Base-by-base conservation (phyloP, 2,113 vertebrate genomes). In the Trematomus loennbergii region DNA sequence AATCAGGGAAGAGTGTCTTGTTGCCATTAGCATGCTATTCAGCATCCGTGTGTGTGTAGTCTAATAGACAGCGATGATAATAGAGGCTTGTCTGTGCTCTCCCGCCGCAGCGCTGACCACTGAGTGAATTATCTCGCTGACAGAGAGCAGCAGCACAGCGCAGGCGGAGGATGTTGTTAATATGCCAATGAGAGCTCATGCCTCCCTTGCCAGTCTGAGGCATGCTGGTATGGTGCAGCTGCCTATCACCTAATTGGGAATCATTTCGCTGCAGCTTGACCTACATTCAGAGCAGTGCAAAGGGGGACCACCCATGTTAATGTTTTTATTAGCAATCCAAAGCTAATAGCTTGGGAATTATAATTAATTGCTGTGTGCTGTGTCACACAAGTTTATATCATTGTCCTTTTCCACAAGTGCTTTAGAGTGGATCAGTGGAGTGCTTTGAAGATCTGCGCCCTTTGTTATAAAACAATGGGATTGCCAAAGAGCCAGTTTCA, bases 71-170 rank as follows among this genome's bases (percentile, higher is more conserved):
- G 86, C 72, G 36, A 83, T 91, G 88, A 93, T 91, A 93, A 94
- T 90, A 86, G 92, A 82, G 87, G 91, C 75, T 86, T 92, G 89
- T 93, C 88, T 91, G 88, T 88, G 81, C 89, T 87, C 88, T 76
- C 87, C 60, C 58, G 22, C 87, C 43, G 49, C 83, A 59, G 73
- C 48, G 84, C 86, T 87, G 89, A 93, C 91, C 91, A 84, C 86
- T 84, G 84, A 90, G 84, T 90, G 90, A 91, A 92, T 93, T 83
- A 91, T 91, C 90, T 89, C 88, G 89, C 91, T 94, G 90, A 93
- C 90, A 87, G 87, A 73, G 88, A 91, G 90, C 88, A 86, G 83
- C 88, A 85, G 84, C 82, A 11, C 78, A 71, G 87, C 87, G 84
- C 68, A 45, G 80, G 80, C 84, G 17, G 79, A 88, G 91, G 87